phyloP scores from a whole-genome alignment of 2,113 vertebrate species.

The Colius striatus region DNA sequence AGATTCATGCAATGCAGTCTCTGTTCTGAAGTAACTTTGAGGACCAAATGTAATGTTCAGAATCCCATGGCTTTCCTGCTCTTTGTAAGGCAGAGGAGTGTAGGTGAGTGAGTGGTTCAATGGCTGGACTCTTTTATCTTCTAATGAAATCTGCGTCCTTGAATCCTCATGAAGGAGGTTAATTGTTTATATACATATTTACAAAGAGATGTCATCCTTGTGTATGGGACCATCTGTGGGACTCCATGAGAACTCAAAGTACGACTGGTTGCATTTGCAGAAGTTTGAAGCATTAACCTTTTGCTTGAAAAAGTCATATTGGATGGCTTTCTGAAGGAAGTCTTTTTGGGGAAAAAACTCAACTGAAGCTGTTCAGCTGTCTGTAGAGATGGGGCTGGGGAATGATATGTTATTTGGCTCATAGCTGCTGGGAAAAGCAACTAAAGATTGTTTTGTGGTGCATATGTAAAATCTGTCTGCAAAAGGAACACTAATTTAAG shows the following conservation, averaged over 20 bases:
- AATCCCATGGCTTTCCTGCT: background rate
- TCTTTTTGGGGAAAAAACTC: background rate
- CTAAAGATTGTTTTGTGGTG: background rate
- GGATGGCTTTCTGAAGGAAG: background rate
- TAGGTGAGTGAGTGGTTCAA: background rate
- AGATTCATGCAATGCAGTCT: background rate
- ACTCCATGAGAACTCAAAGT: background rate
- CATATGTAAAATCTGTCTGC: background rate
- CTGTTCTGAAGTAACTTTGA: background rate
- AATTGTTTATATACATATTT: rapidly evolving
- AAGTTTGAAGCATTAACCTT: background rate
- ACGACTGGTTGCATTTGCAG: background rate
- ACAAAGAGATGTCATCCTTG: background rate
- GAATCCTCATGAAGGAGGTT: background rate
- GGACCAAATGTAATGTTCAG: background rate
- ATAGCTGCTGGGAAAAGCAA: background rate
- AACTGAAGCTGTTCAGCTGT: background rate
- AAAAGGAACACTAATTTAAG: background rate
- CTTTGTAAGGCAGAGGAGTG: background rate
- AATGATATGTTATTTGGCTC: constrained; percentile 6
- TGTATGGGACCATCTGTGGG: background rate
- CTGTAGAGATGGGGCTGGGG: background rate
- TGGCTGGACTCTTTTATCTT: background rate
- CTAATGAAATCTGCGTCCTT: background rate
- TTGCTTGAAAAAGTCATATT: background rate